phyloP scores from a whole-genome alignment of 2,797 vertebrate genomes.

The Sebastes vulpes region DNA sequence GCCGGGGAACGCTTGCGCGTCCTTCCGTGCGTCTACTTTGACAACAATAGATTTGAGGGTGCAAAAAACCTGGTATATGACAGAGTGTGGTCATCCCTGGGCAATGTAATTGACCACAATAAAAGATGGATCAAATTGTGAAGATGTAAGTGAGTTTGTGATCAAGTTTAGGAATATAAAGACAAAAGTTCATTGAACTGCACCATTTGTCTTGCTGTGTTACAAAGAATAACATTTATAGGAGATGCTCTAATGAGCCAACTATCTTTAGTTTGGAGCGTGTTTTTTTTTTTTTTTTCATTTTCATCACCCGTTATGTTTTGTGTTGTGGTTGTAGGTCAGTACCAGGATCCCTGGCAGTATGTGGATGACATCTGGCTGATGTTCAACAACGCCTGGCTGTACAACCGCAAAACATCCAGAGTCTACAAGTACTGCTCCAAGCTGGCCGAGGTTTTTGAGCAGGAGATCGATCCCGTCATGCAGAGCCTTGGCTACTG shows the following conservation, averaged over 20 bases:
- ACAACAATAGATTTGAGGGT: no score
- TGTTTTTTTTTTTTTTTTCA: neutral
- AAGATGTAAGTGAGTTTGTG: neutral
- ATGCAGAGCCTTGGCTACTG: conserved; percentile 98
- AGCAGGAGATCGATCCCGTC: conserved; percentile 97
- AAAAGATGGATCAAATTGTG: neutral
- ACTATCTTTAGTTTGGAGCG: neutral
- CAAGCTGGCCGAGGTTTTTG: conserved; percentile 97
- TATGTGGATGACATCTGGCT: conserved; percentile 99
- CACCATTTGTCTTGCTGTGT: neutral
- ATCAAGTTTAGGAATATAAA: neutral
- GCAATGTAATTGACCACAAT: neutral
- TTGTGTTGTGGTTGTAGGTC: conserved; percentile 79
- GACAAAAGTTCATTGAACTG: no score
- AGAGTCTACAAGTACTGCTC: conserved; percentile 98
- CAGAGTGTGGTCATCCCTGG: neutral
- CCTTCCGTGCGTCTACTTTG: no score
- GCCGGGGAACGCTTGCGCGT: no score
- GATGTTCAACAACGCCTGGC: conserved; percentile 99
- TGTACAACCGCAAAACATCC: conserved; percentile 99
- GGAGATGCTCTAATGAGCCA: neutral
- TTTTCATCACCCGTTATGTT: neutral
- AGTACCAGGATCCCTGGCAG: conserved; percentile 99
- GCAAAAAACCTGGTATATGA: no score
- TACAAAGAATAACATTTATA: neutral